Conservation (phyloP, 2,797 vertebrate genomes). For the Macroramphosus scolopax region DNA sequence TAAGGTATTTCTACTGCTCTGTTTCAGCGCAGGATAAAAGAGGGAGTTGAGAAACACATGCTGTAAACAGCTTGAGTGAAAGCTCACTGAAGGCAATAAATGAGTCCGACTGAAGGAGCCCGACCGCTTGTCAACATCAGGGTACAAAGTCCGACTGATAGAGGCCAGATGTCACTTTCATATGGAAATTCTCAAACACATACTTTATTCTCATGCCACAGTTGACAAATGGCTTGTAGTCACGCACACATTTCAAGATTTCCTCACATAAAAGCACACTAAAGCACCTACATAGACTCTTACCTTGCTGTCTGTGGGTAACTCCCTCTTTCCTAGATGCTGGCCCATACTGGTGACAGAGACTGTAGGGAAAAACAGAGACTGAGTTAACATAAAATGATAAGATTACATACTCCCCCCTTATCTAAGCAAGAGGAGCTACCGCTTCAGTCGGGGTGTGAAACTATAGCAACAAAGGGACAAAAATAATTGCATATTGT, state of each 20-base stretch:
- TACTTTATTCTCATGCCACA: conserved; percentile 23
- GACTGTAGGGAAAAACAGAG: conserved; percentile 55
- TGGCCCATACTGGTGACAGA: conserved; percentile 76
- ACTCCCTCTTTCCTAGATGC: conserved; percentile 71
- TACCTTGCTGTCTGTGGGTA: conserved; percentile 62
- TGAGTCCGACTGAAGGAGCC: conserved; percentile 19
- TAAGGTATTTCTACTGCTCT: too few species aligned
- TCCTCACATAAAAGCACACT: background rate
- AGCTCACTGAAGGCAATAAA: conserved; percentile 27
- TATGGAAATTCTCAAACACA: conserved; percentile 29
- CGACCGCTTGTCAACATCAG: conserved; percentile 8
- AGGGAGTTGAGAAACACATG: background rate
- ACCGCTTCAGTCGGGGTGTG: conserved; percentile 3
- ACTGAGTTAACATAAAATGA: conserved; percentile 9
- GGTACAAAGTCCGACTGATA: conserved; percentile 66
- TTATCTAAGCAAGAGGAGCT: conserved; percentile 22
- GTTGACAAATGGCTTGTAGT: background rate
- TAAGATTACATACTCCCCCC: conserved; percentile 15
- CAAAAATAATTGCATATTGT: too few species aligned
- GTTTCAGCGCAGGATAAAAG: too few species aligned
- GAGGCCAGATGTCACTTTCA: conserved; percentile 31
- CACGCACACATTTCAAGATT: background rate
- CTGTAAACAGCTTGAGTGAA: too few species aligned
- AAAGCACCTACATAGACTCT: conserved; percentile 6
- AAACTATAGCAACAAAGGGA: conserved; percentile 13